Evolutionary conservation across 2,888 invertebrate genomes (phyloP), one percentile per base, ranked within the genome.

Genomic region (Perdita meconis): DNA sequence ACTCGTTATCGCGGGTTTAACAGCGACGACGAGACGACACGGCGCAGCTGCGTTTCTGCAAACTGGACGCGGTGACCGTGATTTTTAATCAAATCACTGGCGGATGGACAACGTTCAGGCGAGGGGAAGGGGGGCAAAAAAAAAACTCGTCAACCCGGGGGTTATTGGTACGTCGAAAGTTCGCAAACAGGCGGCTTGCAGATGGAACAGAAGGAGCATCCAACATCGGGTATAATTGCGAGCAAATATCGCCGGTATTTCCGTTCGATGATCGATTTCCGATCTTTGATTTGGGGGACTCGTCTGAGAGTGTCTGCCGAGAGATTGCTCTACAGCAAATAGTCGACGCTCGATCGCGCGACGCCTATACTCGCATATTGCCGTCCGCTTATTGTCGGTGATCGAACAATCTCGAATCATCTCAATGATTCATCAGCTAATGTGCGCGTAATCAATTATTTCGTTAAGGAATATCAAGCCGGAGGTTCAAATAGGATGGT

Each of bases 281-380:
- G 59, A 84, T 86, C 78, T 86, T 86, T 68, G 86, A 86, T 84
- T 76, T 73, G 68, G 83, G 68, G 83, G 63, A 66, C 71, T 80
- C 76, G 75, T 71, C 64, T 73, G 75, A 70, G 71, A 56, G 64
- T 72, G 50, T 59, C 68, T 56, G 50, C 34, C 30, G 38, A 55
- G 55, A 66, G 80, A 78, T 73, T 75, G 70, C 56, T 59, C 50
- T 30, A 63, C 69, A 63, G 85, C 66, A 84, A 84, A 85, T 71
- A 85, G 65, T 70, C 77, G 65, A 55, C 60, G 68, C 70, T 76
- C 78, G 78, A 80, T 79, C 69, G 72, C 67, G 42, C 57, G 53
- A 30, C 44, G 36, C 42, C 51, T 60, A 26, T 10, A 26, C 16
- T 71, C 56, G 67, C 60, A 80, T 80, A 85, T 85, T 80, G 80